A percentile compares a stretch with the other conserved stretches of the same genome.
phyloP scores from a whole-genome alignment of 2,888 invertebrate species.

The Heliconius aoede region DNA sequence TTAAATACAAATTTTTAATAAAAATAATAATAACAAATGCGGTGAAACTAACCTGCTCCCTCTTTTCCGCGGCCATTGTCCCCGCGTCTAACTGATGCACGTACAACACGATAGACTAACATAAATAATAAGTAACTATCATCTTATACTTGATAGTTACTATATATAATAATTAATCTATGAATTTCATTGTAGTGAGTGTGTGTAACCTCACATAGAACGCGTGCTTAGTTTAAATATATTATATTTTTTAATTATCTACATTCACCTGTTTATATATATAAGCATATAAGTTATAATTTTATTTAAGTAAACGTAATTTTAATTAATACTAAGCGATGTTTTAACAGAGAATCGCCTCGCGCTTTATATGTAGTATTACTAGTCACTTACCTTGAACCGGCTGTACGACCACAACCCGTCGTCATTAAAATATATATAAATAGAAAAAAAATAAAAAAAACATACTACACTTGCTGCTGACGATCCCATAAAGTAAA shows the following conservation, averaged over 20 bases:
- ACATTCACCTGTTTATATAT: not conserved
- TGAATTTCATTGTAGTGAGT: not conserved
- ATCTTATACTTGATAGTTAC: not conserved
- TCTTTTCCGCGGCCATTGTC: slow-evolving; percentile 25
- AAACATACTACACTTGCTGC: not conserved
- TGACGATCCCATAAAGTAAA: slow-evolving; percentile 5
- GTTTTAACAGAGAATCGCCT: not conserved
- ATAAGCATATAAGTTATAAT: not conserved
- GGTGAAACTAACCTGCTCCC: slow-evolving; percentile 31
- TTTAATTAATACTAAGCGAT: not conserved
- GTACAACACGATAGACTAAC: slow-evolving; percentile 16
- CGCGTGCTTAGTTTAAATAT: slow-evolving; percentile 4
- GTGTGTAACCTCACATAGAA: slow-evolving; percentile 20
- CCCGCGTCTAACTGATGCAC: slow-evolving; percentile 1
- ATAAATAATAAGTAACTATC: slow-evolving; percentile 19
- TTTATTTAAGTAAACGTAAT: not conserved
- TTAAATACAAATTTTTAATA: not conserved
- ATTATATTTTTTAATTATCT: not conserved
- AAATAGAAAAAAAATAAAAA: slow-evolving; percentile 1
- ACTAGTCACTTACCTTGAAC: slow-evolving; percentile 26
- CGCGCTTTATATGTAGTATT: slow-evolving; percentile 1
- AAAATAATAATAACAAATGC: not conserved
- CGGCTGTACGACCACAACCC: not conserved
- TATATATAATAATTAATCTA: slow-evolving; percentile 5
- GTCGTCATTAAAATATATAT: not conserved